Base-by-base conservation (phyloP, 2,888 invertebrate species). In the Pollenia amentaria region DNA sequence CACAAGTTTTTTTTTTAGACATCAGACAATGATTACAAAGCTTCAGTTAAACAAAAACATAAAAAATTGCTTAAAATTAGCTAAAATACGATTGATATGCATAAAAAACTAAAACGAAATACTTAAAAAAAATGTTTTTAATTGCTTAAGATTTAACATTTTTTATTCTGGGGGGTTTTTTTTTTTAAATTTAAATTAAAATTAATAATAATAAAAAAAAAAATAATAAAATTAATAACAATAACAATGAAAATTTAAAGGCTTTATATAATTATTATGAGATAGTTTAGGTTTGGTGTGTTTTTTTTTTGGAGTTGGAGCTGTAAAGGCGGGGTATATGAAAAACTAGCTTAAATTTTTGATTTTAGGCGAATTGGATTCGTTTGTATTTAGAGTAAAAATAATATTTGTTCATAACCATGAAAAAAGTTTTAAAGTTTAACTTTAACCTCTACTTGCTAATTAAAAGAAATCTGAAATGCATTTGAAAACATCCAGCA, bases 211-310 rank as follows among this genome's bases (percentile, higher is more conserved):
- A 48, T n/a, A n/a, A 46, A 51, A 51, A 64, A 75, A 18, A 18
- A 57, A 77, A 75, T 48, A 80, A 75, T 76, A 75, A 79, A 76
- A 80, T 76, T 81, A 81, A 81, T 72, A 85, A 85, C 85, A 85
- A 85, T 65, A 85, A 81, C 76, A 85, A 81, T 67, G 48, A 81
- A 29, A 18, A 18, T 80, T 70, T 62, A 53, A 16, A 44, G 70
- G 14, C 18, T 11, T 14, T 18, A 40, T 42, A 1, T 51, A 12
- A 51, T 44, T 42, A 60, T 60, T 67, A 77, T 65, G 65, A 78
- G 67, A 73, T 73, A 84, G 62, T 46, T 77, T 51, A 62, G 77
- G 42, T 81, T 76, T 65, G 55, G 76, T 72, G 72, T 40, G 16
- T 29, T 67, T 14, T 44, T 16, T 42, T 62, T 60, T 60, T 38